These are phyloP conservation scores for Typhlomys cinereus DNA, from an alignment of 2,113 vertebrate genomes.

Conservation along the genomic window DNA sequence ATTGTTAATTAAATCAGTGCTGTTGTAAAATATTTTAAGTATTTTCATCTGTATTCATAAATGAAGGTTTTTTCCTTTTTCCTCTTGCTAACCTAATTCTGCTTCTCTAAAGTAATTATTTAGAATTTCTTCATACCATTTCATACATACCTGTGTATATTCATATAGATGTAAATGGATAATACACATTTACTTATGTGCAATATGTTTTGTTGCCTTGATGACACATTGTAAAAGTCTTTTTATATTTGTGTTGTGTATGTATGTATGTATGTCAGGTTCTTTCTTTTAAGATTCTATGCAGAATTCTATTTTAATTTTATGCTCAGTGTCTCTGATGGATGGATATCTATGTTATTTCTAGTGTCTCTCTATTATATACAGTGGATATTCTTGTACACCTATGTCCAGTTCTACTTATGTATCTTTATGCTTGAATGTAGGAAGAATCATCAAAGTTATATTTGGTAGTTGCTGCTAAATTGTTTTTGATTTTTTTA, in stretches of 20 bases:
- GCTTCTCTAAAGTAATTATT: slow-evolving; percentile 20
- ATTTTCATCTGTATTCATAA: neutral
- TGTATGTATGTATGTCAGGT: neutral
- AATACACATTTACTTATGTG: neutral
- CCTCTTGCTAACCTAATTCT: slow-evolving; percentile 28
- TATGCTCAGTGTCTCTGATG: neutral
- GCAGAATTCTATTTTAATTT: slow-evolving; percentile 37
- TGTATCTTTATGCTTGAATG: neutral
- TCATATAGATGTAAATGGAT: neutral
- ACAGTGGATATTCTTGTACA: neutral
- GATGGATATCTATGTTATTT: slow-evolving; percentile 44
- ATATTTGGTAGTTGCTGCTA: neutral
- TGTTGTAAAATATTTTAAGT: slow-evolving; percentile 24
- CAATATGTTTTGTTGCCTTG: neutral
- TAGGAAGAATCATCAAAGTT: slow-evolving; percentile 32
- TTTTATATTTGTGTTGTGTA: neutral
- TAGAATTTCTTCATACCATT: neutral
- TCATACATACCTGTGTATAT: neutral
- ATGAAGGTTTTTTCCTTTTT: slow-evolving; percentile 26
- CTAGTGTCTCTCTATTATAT: neutral
- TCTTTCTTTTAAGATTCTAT: slow-evolving; percentile 3
- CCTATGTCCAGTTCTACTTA: slow-evolving; percentile 25
- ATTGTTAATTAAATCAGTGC: slow-evolving; percentile 30
- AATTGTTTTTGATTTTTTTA: slow-evolving; percentile 10
- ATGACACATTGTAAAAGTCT: neutral